These are phyloP conservation scores for Varanus komodoensis DNA, from an alignment of 2,113 vertebrate genomes.

Conservation along the genomic window DNA sequence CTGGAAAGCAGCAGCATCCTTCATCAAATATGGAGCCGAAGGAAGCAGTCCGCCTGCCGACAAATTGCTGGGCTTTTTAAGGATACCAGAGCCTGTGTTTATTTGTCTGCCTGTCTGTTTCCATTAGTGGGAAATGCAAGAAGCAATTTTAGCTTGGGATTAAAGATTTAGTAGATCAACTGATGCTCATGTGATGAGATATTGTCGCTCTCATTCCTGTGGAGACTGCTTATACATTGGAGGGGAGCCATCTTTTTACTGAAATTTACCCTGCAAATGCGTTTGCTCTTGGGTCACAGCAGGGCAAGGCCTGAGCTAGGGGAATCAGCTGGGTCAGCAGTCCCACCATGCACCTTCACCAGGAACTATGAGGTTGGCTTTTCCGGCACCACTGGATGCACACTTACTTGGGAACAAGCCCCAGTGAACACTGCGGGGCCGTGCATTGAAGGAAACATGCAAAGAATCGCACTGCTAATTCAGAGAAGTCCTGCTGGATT, in stretches of 20 bases:
- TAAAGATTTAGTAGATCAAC: background rate
- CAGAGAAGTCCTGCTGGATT: background rate
- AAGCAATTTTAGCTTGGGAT: background rate
- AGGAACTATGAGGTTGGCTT: background rate
- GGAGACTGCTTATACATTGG: background rate
- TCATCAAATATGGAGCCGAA: background rate
- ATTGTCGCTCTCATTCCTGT: background rate
- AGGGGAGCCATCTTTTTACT: background rate
- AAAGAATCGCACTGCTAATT: background rate
- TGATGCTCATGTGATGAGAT: background rate
- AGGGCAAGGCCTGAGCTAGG: background rate
- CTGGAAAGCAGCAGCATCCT: background rate
- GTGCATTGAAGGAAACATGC: background rate
- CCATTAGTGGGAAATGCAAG: background rate
- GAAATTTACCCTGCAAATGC: background rate
- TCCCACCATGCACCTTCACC: background rate
- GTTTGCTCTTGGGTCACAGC: background rate
- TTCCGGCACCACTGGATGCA: background rate
- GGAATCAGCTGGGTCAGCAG: background rate
- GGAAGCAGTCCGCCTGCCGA: too few relatives aligned
- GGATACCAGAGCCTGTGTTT: background rate
- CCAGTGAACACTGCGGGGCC: background rate
- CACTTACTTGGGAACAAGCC: background rate
- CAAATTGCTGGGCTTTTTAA: background rate
- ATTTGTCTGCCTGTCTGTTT: background rate